A percentile compares a stretch with the other conserved stretches of the same genome.
These are phyloP conservation scores for Megalopta genalis DNA, from an alignment of 1,140 invertebrate genomes.

Conservation along the genomic window DNA sequence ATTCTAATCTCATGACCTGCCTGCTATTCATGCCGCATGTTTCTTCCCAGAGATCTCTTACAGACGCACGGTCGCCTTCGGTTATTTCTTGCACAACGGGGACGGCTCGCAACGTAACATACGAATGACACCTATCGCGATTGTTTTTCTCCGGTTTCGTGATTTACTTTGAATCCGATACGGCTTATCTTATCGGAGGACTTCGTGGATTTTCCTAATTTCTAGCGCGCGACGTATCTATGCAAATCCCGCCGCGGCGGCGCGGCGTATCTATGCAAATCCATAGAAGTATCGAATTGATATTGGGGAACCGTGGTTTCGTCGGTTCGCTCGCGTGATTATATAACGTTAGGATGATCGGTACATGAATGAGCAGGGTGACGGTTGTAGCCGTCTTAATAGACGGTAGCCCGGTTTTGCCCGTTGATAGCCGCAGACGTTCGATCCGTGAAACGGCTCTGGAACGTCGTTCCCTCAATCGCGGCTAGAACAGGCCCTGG, in stretches of 20 bases:
- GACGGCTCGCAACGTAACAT: not conserved
- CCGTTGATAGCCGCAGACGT: conserved; percentile 25
- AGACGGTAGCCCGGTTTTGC: too few relatives aligned
- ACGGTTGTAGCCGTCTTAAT: not conserved
- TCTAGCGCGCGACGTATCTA: not conserved
- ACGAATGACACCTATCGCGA: conserved; percentile 15
- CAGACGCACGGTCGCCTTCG: conserved; percentile 1
- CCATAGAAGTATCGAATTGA: not conserved
- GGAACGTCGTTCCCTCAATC: conserved; percentile 12
- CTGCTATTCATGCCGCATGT: not conserved
- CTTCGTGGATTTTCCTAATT: conserved; percentile 21
- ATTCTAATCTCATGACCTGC: conserved; percentile 38
- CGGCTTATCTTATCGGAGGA: conserved; percentile 30
- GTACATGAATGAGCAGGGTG: conserved; percentile 20
- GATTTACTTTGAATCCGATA: not conserved
- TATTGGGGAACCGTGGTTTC: not conserved
- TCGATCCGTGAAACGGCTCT: conserved; percentile 14
- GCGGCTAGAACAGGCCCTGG: conserved; percentile 41
- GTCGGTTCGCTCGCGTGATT: not conserved
- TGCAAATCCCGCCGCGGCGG: too few relatives aligned
- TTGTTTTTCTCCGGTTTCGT: not conserved
- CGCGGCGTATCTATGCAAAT: not conserved
- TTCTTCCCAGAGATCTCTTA: not conserved
- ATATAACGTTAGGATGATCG: not conserved
- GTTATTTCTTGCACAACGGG: conserved; percentile 13